These are phyloP conservation scores for Hyperoplus lanceolatus DNA, from an alignment of 2,797 vertebrate genomes.

Conservation along the genomic window DNA sequence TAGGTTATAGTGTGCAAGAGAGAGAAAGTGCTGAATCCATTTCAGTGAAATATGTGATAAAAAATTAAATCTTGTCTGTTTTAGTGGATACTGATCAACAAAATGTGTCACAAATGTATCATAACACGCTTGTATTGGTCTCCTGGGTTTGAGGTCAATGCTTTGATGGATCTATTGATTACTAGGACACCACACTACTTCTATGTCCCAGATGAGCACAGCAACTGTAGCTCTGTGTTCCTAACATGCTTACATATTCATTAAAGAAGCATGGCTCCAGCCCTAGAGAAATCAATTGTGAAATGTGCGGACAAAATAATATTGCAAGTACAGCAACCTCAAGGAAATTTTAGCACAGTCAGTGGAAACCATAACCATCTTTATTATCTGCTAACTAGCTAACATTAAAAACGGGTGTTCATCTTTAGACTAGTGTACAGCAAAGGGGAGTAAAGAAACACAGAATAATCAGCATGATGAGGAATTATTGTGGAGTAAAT, in stretches of 20 bases:
- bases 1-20: neutral
- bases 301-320: conserved; percentile 5
- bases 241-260: conserved; percentile 6
- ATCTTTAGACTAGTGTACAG: neutral
- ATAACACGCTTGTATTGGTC: neutral
- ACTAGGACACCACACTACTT: conserved; percentile 14
- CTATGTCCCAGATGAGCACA: conserved; percentile 16
- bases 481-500: neutral
- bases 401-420: neutral
- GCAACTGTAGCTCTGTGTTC: conserved; percentile 23
- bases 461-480: neutral
- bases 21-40: conserved; percentile 7
- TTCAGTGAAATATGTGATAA: conserved; percentile 4
- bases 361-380: neutral
- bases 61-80: neutral
- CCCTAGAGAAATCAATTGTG: neutral
- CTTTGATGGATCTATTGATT: conserved; percentile 53
- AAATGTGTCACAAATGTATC: neutral
- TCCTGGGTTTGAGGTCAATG: conserved; percentile 25
- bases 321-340: neutral
- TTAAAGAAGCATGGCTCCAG: neutral
- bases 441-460: neutral
- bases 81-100: neutral
- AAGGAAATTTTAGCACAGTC: neutral
- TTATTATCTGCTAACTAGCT: neutral